Evolutionary conservation across 2,888 invertebrate genomes (phyloP), one percentile per base, ranked within the genome.

Genomic region (Aricia artaxerxes): DNA sequence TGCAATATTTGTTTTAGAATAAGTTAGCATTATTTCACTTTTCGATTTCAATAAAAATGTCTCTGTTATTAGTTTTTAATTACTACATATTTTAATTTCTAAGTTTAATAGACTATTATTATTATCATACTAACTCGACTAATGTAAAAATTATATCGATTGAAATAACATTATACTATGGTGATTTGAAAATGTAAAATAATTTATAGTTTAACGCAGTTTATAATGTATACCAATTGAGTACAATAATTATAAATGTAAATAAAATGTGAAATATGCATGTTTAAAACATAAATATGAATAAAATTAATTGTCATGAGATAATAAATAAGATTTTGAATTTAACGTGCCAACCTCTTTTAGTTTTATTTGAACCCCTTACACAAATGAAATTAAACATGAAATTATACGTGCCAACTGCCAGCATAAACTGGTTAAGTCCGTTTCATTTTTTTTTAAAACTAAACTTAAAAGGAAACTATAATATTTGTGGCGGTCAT

Each of bases 181-280:
- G 73, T n/a, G 73, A 73, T 44, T 73, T 73, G 73, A 73, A 38
- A 73, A 44, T 73, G 44, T 73, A 73, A 73, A 73, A 73, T 73
- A 73, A 4, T 73, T 73, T 73, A 78, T 78, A 80, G 78, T 79
- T 78, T 81, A 81, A 87, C 85, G 86, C 85, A 86, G 83, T 88
- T 88, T 83, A 82, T 80, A 82, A 88, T 85, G 94, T 94, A 94
- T 94, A 94, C 94, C 90, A 89, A 92, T 86, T 82, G 89, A 94
- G 94, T 91, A 94, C 94, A 94, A 94, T 94, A 94, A 94, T 87
- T 83, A 88, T 88, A 87, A 85, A 82, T 93, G 92, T 93, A 93
- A 89, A 93, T 93, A 94, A 82, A 85, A 86, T 91, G 89, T 91
- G 88, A 90, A 88, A 90, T 91, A 88, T 87, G 86, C 84, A 84